Evolutionary conservation across 2,797 vertebrate genomes (phyloP).

Genomic region (Cacajao melanocephalus): DNA sequence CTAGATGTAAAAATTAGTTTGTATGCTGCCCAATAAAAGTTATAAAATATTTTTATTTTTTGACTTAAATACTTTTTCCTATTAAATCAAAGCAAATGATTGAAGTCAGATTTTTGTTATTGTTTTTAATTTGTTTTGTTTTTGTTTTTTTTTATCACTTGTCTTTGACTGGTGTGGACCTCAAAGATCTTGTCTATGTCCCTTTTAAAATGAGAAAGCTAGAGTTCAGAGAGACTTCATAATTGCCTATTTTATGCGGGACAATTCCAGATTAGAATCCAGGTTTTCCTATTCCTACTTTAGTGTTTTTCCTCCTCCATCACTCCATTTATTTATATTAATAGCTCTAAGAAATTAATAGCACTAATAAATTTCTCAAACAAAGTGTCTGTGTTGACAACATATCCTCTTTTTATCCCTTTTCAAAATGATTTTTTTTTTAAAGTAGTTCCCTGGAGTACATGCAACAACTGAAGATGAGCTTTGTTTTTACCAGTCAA

Average conservation of each 20-base stretch:
- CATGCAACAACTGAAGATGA: background rate
- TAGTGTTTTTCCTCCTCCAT: background rate
- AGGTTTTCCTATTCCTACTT: background rate
- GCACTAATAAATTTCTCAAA: background rate
- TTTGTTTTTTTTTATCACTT: background rate
- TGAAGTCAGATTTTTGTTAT: background rate
- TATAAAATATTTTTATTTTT: background rate
- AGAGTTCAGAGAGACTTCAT: background rate
- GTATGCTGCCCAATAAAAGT: background rate
- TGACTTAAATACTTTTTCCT: background rate
- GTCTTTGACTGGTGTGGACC: background rate
- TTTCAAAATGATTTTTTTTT: conserved; percentile 16
- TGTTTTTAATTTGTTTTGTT: background rate
- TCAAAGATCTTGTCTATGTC: background rate
- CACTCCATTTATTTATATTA: background rate
- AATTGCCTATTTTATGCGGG: background rate
- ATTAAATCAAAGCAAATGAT: background rate
- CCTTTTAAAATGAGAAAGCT: background rate
- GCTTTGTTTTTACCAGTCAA: background rate
- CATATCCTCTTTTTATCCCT: background rate
- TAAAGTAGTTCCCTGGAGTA: background rate
- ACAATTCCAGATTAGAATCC: background rate
- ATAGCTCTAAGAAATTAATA: background rate
- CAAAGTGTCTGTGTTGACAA: background rate
- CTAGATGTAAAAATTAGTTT: background rate